Conservation (phyloP, 2,888 invertebrate genomes). For the Orgyia antiqua region DNA sequence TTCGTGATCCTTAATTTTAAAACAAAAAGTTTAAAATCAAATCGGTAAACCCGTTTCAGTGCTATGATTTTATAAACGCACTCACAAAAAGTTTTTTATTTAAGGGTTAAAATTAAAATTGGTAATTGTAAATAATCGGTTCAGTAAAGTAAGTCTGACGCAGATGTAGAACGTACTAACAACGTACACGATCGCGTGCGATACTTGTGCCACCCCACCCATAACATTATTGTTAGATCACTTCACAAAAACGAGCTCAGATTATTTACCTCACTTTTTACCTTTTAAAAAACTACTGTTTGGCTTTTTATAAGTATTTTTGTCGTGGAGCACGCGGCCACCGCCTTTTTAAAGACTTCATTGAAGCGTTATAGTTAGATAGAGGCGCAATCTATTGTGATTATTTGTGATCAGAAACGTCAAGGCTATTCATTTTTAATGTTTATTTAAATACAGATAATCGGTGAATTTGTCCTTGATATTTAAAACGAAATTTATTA, state of each 20-base stretch:
- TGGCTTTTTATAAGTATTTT: slow-evolving; percentile 65
- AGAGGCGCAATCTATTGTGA: slow-evolving; percentile 54
- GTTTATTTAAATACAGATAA: slow-evolving; percentile 58
- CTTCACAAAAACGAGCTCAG: slow-evolving; percentile 58
- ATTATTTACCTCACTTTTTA: slow-evolving; percentile 77
- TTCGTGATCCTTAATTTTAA: too few species aligned
- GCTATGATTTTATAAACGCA: too few species aligned
- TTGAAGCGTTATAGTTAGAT: slow-evolving; percentile 53
- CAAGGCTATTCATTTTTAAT: slow-evolving; percentile 67
- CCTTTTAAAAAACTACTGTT: slow-evolving; percentile 69
- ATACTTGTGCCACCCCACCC: slow-evolving; percentile 56
- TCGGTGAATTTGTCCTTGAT: slow-evolving; percentile 40
- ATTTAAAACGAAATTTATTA: slow-evolving; percentile 27
- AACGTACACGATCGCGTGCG: slow-evolving; percentile 42
- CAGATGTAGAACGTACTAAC: too few species aligned
- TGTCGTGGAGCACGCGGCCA: slow-evolving; percentile 65
- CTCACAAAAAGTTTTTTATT: too few species aligned
- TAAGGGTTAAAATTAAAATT: too few species aligned
- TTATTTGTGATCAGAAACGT: slow-evolving; percentile 23
- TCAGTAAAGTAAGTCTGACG: slow-evolving; percentile 16
- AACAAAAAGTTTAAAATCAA: too few species aligned
- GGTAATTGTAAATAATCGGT: too few species aligned
- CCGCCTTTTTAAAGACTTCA: slow-evolving; percentile 55
- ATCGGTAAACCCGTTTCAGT: too few species aligned
- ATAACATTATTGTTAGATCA: slow-evolving; percentile 48